Evolutionary conservation across 2,888 invertebrate genomes (phyloP), one percentile per base, ranked within the genome.

Genomic region (Drosophila birchii): DNA sequence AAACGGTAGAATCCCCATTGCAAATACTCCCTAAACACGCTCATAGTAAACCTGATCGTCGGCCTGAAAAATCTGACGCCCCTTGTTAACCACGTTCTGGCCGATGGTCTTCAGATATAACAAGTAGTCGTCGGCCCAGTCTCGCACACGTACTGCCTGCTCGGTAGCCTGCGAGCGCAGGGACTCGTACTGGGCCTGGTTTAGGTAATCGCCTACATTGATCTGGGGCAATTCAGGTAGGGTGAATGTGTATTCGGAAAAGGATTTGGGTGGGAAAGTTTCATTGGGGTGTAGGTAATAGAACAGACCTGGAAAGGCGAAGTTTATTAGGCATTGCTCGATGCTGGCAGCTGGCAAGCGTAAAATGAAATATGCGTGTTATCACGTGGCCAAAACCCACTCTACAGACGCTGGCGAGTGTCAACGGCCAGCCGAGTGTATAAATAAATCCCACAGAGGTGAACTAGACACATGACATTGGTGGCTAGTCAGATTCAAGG

Each of bases 71-170:
- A 94, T 91, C 86, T 91, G 93, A 78, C 91, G 90, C 79, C 94
- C 89, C 77, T 93, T 94, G 63, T 93, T 93, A 63, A 91, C 92
- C 74, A 94, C 93, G 88, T 94, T 94, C 12, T 93, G 93, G 0
- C 93, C 94, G 0, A 94, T 94, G 0, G 94, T 93, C 58, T 92
- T 92, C 29, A 94, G 80, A 79, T 94, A 94, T 39, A 94, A 45
- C 45, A 91, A 75, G 79, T 92, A 92, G 72, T 92, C 92, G 61
- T 90, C 85, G 61, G 91, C 91, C 86, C 90, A 91, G 69, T 86
- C 93, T 0, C 94, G 93, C 1, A 94, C 93, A 71, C 94, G 93
- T 1, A 91, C 90, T 73, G 94, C 89, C 79, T 94, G 92, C 62
- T 94, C 93, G 62, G 93, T 92, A 0, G 94, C 93, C 29, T 93